Evolutionary conservation across 2,113 vertebrate genomes (phyloP).

Genomic region (Rhizomys pruinosus): DNA sequence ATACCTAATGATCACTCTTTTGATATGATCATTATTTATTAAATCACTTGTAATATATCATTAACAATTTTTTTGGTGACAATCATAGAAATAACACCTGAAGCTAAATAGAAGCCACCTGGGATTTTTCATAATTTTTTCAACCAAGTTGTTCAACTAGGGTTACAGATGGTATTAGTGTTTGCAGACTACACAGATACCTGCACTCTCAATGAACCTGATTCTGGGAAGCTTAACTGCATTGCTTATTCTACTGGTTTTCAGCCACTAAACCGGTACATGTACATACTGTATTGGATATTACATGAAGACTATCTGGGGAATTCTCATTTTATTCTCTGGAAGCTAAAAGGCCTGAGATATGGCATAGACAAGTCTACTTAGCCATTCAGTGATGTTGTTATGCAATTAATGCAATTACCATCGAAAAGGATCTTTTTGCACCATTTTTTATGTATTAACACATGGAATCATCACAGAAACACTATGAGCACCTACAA

Average conservation of each 20-base stretch:
- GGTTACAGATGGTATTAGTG: slow-evolving; percentile 27
- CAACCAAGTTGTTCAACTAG: slow-evolving; percentile 48
- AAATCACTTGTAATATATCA: slow-evolving; percentile 48
- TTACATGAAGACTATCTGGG: not conserved
- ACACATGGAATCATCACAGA: not conserved
- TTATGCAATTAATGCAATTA: not conserved
- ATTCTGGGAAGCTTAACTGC: slow-evolving; percentile 42
- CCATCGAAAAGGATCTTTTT: not conserved
- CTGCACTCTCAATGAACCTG: not conserved
- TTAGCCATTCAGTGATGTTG: not conserved
- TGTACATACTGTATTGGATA: not conserved
- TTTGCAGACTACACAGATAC: slow-evolving; percentile 49
- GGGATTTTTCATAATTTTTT: slow-evolving; percentile 52
- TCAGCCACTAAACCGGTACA: not conserved
- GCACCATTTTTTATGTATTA: not conserved
- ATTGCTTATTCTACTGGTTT: not conserved
- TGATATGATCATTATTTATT: slow-evolving; percentile 51
- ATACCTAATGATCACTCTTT: slow-evolving; percentile 59
- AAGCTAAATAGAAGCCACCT: slow-evolving; percentile 25
- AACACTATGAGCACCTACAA: not conserved
- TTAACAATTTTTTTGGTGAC: slow-evolving; percentile 57
- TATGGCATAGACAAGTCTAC: not conserved
- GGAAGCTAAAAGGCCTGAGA: not conserved
- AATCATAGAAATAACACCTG: not conserved
- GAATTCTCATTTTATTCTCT: not conserved